phyloP scores from a whole-genome alignment of 1,140 invertebrate genomes.

The Zaprionus tsacasi region DNA sequence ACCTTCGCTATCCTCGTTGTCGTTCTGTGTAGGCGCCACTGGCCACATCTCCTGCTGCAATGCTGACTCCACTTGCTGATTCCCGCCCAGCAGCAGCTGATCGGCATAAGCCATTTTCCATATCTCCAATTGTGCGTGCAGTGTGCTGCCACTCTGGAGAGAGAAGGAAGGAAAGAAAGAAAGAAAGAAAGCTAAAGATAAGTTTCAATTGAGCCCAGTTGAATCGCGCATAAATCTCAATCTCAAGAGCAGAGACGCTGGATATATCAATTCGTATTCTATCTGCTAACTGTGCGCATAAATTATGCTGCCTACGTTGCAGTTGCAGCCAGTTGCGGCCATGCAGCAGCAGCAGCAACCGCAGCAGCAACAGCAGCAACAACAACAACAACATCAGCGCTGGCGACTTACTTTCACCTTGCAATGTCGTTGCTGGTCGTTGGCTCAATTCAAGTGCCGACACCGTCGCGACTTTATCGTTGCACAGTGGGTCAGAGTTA shows the following conservation, averaged over 20 bases:
- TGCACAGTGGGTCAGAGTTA: too few species aligned
- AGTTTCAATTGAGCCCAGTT: constrained; percentile 65
- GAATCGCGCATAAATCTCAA: constrained; percentile 74
- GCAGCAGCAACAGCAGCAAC: constrained; percentile 31
- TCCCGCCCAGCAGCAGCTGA: constrained; percentile 49
- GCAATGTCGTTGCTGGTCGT: constrained; percentile 84
- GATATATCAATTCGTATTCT: constrained; percentile 76
- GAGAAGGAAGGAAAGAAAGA: constrained; percentile 42
- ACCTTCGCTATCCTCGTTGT: constrained; percentile 72
- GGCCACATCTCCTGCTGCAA: constrained; percentile 44
- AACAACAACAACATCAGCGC: constrained; percentile 34
- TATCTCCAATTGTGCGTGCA: constrained; percentile 95
- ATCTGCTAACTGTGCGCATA: constrained; percentile 67
- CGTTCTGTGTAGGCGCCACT: constrained; percentile 26
- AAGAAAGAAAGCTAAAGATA: constrained; percentile 68
- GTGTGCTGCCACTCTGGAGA: constrained; percentile 90
- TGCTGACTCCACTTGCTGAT: constrained; percentile 26
- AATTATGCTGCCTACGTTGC: constrained; percentile 56
- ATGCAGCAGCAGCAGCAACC: constrained; percentile 20
- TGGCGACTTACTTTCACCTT: constrained; percentile 83
- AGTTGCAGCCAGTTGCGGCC: constrained; percentile 35
- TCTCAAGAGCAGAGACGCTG: constrained; percentile 55
- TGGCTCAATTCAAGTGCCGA: constrained; percentile 77
- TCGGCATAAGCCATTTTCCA: constrained; percentile 90
- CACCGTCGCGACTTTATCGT: constrained; percentile 11